Conservation (phyloP, 2,797 vertebrate species). For the Borostomias antarcticus region DNA sequence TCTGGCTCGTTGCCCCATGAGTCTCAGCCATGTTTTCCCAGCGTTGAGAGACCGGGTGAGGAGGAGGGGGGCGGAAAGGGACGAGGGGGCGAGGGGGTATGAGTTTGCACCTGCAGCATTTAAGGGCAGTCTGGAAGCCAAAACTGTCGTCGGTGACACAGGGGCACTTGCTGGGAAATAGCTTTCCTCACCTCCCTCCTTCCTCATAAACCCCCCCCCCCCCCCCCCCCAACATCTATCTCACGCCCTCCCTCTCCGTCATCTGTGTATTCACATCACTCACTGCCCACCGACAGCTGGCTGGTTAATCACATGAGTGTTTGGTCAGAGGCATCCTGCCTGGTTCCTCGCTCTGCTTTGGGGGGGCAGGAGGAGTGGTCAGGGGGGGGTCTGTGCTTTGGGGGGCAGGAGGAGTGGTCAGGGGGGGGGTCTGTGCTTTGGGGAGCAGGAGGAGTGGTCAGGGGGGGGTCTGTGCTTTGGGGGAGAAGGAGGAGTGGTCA, state of each 20-base stretch:
- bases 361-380: too few species aligned
- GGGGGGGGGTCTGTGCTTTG: too few species aligned
- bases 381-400: too few species aligned
- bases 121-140: slow-evolving; percentile 43
- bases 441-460: too few species aligned
- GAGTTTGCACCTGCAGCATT: slow-evolving; percentile 64
- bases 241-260: neutral
- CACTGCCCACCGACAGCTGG: neutral
- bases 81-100: slow-evolving; percentile 28
- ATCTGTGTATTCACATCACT: too few species aligned
- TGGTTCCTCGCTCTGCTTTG: neutral
- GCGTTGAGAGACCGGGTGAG: neutral
- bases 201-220: neutral
- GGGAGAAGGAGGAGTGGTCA: too few species aligned
- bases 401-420: too few species aligned
- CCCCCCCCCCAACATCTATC: neutral
- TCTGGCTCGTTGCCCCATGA: slow-evolving; percentile 51
- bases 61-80: slow-evolving; percentile 9
- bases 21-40: slow-evolving; percentile 43
- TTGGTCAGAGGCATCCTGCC: neutral
- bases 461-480: too few species aligned
- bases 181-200: slow-evolving; percentile 32
- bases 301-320: neutral
- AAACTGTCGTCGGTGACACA: slow-evolving; percentile 32
- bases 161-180: slow-evolving; percentile 50